Conservation (phyloP, 2,797 vertebrate genomes). For the Neosilurus hyrtlii region DNA sequence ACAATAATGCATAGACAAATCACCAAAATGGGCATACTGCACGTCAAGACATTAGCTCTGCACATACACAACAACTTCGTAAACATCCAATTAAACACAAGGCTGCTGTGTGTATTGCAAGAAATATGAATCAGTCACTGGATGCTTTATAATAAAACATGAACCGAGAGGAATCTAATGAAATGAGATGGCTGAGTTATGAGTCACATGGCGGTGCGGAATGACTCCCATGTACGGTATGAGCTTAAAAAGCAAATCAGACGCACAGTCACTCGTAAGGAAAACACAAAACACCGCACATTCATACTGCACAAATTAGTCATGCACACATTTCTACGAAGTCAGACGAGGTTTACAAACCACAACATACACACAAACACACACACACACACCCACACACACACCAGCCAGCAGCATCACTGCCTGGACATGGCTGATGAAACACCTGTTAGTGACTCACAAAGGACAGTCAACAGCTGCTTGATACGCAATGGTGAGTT, state of each 20-base stretch:
- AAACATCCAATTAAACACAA: not conserved
- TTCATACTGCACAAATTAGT: constrained; percentile 43
- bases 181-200: constrained; percentile 14
- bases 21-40: not conserved
- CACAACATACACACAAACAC: constrained; percentile 40
- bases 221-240: constrained; percentile 19
- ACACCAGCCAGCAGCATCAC: constrained; percentile 17
- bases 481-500: constrained; percentile 39
- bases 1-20: not conserved
- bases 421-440: constrained; percentile 60
- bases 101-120: not conserved
- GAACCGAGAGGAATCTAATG: constrained; percentile 16
- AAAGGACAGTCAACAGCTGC: constrained; percentile 49
- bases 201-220: constrained; percentile 26
- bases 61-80: not conserved
- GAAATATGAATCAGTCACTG: not conserved
- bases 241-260: constrained; percentile 29
- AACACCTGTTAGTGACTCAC: constrained; percentile 60
- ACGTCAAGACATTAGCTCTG: not conserved
- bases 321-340: constrained; percentile 58
- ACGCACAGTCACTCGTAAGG: constrained; percentile 27
- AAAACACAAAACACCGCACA: not conserved
- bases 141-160: not conserved
- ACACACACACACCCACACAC: constrained; percentile 10
- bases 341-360: constrained; percentile 17